A percentile compares a stretch with the other conserved stretches of the same genome.
Evolutionary conservation across 2,797 vertebrate genomes (phyloP).

Genomic region (Zalophus californianus): DNA sequence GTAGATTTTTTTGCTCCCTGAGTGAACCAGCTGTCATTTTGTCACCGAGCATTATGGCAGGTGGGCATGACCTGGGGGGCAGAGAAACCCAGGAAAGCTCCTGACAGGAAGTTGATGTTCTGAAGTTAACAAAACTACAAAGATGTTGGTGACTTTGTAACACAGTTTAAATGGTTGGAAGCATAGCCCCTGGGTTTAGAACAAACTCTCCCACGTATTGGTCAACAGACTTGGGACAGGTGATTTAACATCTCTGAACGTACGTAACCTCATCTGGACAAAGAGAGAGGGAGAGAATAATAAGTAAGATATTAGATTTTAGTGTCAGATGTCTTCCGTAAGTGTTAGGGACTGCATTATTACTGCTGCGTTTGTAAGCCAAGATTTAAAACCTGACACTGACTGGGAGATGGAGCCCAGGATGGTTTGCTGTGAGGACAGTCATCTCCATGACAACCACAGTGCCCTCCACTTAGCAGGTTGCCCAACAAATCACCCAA

Average conservation of each 20-base stretch:
- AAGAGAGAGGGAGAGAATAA: background rate
- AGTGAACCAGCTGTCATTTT: background rate
- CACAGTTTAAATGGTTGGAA: background rate
- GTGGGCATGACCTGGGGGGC: background rate
- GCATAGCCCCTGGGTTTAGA: background rate
- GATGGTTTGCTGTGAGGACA: background rate
- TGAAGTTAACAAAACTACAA: slow-evolving; percentile 41
- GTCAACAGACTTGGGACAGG: background rate
- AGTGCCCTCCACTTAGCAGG: slow-evolving; percentile 19
- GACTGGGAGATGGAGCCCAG: background rate
- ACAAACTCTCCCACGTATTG: background rate
- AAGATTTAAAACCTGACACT: slow-evolving; percentile 17
- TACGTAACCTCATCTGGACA: background rate
- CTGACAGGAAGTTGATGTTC: background rate
- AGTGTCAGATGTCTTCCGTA: background rate
- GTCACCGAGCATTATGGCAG: background rate
- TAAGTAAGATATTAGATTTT: background rate
- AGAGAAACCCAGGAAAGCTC: background rate
- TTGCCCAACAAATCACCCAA: slow-evolving; percentile 1
- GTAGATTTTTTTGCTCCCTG: background rate
- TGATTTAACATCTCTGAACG: background rate
- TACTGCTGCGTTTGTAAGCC: slow-evolving; percentile 24
- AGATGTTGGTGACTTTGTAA: background rate
- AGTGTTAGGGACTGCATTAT: background rate
- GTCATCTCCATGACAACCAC: slow-evolving; percentile 72